phyloP scores from a whole-genome alignment of 2,888 invertebrate species.

The Ennomos erosarius region DNA sequence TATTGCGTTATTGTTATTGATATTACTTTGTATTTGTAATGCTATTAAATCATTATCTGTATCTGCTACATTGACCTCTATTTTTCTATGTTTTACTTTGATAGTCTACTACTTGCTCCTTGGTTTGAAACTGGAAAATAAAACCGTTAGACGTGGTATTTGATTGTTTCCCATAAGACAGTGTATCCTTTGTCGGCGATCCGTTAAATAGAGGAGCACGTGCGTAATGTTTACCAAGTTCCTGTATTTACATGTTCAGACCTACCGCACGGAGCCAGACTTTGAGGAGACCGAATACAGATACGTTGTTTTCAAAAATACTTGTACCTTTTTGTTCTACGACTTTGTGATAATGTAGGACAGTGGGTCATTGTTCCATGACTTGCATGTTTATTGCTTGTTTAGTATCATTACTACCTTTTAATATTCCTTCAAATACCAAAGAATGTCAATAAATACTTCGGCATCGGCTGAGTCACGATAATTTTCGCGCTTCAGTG shows the following conservation, averaged over 20 bases:
- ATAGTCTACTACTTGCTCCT: background rate
- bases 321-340: slow-evolving; percentile 46
- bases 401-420: slow-evolving; percentile 14
- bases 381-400: slow-evolving; percentile 48
- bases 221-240: slow-evolving; percentile 61
- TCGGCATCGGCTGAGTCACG: slow-evolving; percentile 58
- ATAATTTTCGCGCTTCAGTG: slow-evolving; percentile 73
- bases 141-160: slow-evolving; percentile 34
- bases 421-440: too few species aligned
- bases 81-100: slow-evolving; percentile 14
- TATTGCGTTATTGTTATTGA: slow-evolving; percentile 28
- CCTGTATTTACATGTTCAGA: slow-evolving; percentile 57
- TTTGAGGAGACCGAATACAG: slow-evolving; percentile 41
- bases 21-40: slow-evolving; percentile 22
- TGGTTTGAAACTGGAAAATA: slow-evolving; percentile 21
- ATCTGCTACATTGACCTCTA: slow-evolving; percentile 15
- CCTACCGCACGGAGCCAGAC: slow-evolving; percentile 65
- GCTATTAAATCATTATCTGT: slow-evolving; percentile 22
- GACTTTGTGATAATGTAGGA: slow-evolving; percentile 52
- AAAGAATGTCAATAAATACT: background rate
- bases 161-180: slow-evolving; percentile 46
- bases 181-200: slow-evolving; percentile 55
- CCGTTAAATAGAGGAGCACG: slow-evolving; percentile 57
- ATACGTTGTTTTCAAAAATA: slow-evolving; percentile 42
- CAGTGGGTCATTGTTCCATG: slow-evolving; percentile 51